Base-by-base conservation (phyloP, 2,797 vertebrate genomes). In the Amniataba percoides region DNA sequence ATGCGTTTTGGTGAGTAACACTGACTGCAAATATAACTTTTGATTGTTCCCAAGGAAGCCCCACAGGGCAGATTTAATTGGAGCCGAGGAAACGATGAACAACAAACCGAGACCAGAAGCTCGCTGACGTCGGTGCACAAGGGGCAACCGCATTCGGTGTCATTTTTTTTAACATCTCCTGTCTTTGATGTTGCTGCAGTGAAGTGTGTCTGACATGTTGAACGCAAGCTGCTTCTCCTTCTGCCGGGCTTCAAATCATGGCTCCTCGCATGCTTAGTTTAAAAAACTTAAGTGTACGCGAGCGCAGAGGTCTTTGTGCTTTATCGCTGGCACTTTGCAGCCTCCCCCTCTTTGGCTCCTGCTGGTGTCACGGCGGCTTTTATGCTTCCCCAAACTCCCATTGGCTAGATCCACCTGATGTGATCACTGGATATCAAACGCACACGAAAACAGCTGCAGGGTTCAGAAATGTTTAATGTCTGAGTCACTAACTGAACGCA, bases 401-500 rank as follows among this genome's bases (percentile, higher is more conserved):
- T 71, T 67, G 72, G 75, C 16, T n/a, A 1, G 1, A 53, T 65
- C 77, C 71, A 62, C 77, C 70, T 75, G 62, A 76, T 76, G 10
- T 8, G 56, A 67, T 71, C 56, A 1, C 19, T 14, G 69, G 61
- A 70, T 72, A 66, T 77, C 71, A 61, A 72, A 74, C 39, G 5
- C 14, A 71, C 67, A 59, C 4, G 8, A 53, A 58, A 77, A 65
- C 78, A 73, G 62, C 79, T 75, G 76, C 59, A 14, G 57, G 76
- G 76, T 23, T 43, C 56, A n/a, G 31, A 59, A 46, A 64, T 67
- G 71, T 65, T 71, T 49, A 75, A 75, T 5, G 31, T 64, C 68
- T 85, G 80, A 87, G 66, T 84, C 86, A 81, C 74, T 68, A 43
- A 68, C 13, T 74, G 49, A 34, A 71, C 63, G 60, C 61, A 59